Evolutionary conservation across 2,113 vertebrate genomes (phyloP).

Genomic region (Redunca redunca): DNA sequence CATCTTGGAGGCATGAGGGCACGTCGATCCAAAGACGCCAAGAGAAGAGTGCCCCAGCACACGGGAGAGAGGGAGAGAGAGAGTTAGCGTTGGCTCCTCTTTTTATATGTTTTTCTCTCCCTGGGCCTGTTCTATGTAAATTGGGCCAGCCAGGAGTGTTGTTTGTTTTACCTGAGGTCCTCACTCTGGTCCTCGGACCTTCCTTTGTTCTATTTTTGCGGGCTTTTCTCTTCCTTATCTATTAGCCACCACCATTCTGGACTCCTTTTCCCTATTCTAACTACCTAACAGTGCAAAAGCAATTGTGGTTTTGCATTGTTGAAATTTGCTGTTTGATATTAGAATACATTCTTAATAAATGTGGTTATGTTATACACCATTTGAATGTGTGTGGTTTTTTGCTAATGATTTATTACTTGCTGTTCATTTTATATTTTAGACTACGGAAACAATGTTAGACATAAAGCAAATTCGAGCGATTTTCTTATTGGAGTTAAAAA

Average conservation of each 20-base stretch:
- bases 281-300: background rate
- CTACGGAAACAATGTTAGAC: background rate
- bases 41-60: no score
- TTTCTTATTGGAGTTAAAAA: background rate
- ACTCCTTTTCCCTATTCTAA: no score
- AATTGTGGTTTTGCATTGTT: background rate
- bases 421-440: background rate
- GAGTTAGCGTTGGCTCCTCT: no score
- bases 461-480: background rate
- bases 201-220: no score
- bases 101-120: no score
- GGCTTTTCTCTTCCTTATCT: no score
- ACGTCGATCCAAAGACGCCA: rapidly evolving
- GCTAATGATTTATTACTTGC: background rate
- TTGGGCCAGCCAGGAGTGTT: no score
- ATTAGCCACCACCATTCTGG: no score
- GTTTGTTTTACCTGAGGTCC: no score
- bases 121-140: no score
- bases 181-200: no score
- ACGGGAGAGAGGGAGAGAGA: rapidly evolving
- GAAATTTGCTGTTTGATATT: background rate
- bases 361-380: background rate
- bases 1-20: no score
- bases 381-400: background rate
- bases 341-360: background rate